Percentiles rank a stretch among this genome's conserved stretches.
phyloP scores from a whole-genome alignment of 2,113 vertebrate genomes.

The Seriola dumerili region DNA sequence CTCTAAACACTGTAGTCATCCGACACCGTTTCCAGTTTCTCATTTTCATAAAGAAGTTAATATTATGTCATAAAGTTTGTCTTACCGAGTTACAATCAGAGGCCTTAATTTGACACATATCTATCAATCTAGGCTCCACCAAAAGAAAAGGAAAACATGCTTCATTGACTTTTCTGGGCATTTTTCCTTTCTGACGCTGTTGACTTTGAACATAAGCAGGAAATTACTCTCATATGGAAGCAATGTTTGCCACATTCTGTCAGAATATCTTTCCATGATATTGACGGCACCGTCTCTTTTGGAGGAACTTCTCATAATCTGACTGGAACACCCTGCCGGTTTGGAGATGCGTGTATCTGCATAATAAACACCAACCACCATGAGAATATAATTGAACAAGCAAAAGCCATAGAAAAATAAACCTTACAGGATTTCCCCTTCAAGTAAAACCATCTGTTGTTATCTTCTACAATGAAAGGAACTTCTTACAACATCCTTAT shows the following conservation, averaged over 20 bases:
- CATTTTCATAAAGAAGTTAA: slow-evolving; percentile 25
- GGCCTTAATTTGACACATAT: slow-evolving; percentile 55
- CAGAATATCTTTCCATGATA: slow-evolving; percentile 60
- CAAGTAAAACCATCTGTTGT: slow-evolving; percentile 74
- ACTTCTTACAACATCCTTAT: slow-evolving; percentile 43
- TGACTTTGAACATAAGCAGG: slow-evolving; percentile 55
- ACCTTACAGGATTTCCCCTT: slow-evolving; percentile 66
- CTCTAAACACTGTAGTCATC: slow-evolving; percentile 59
- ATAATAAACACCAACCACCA: slow-evolving; percentile 70
- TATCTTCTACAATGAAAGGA: slow-evolving; percentile 49
- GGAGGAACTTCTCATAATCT: slow-evolving; percentile 55
- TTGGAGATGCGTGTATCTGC: slow-evolving; percentile 63
- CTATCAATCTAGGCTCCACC: slow-evolving; percentile 34
- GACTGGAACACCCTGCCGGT: slow-evolving; percentile 46
- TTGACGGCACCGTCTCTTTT: slow-evolving; percentile 68
- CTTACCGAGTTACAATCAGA: slow-evolving; percentile 39
- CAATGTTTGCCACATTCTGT: slow-evolving; percentile 57
- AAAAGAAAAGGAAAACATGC: slow-evolving; percentile 41
- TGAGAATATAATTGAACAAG: slow-evolving; percentile 69
- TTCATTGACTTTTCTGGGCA: slow-evolving; percentile 33
- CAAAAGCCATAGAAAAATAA: slow-evolving; percentile 69
- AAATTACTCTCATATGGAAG: slow-evolving; percentile 73
- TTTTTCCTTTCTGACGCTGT: slow-evolving; percentile 54
- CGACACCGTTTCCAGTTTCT: slow-evolving; percentile 52
- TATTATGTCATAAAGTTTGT: slow-evolving; percentile 41